phyloP scores from a whole-genome alignment of 2,113 vertebrate genomes.

The Nyctibius bracteatus region DNA sequence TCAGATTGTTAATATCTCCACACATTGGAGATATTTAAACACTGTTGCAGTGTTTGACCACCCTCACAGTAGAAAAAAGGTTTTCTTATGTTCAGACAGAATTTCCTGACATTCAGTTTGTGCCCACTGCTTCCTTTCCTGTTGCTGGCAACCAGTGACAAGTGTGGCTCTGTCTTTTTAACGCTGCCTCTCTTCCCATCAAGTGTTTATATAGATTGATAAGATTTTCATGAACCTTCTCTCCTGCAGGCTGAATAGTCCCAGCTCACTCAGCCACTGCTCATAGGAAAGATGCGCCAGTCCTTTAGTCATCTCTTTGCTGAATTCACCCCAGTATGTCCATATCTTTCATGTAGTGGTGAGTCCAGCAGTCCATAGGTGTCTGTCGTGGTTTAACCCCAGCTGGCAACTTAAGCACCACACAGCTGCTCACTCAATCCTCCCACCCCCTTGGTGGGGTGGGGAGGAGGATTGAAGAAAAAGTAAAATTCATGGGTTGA shows the following conservation, averaged over 20 bases:
- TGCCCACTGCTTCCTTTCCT: neutral
- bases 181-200: neutral
- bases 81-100: neutral
- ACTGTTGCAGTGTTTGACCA: neutral
- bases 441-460: too few species aligned
- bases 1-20: neutral
- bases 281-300: neutral
- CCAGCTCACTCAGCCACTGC: neutral
- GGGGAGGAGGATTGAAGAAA: too few species aligned
- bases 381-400: too few species aligned
- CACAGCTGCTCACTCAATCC: too few species aligned
- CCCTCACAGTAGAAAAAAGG: neutral
- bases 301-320: too few species aligned
- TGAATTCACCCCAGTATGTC: neutral
- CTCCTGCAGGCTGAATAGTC: neutral
- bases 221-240: neutral
- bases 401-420: too few species aligned
- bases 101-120: neutral
- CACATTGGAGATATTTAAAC: neutral
- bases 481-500: too few species aligned
- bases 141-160: neutral
- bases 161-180: neutral
- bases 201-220: neutral
- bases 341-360: neutral
- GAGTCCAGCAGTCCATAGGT: neutral